Conservation (phyloP, 2,797 vertebrate species). For the Thunnus albacares region DNA sequence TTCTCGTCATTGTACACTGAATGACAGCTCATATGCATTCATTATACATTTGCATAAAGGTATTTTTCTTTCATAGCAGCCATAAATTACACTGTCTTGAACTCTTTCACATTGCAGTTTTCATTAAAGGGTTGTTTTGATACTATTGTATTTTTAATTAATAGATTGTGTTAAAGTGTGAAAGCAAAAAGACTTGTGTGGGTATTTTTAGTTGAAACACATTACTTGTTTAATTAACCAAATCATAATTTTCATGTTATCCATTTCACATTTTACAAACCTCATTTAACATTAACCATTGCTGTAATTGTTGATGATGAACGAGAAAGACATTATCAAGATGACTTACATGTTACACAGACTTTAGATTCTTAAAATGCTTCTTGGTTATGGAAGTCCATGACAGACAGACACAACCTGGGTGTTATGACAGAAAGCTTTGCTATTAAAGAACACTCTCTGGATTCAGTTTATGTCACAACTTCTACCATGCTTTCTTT, state of each 20-base stretch:
- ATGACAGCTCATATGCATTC: conserved; percentile 33
- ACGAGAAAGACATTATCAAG: conserved; percentile 11
- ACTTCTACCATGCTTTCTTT: conserved; percentile 25
- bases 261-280: conserved; percentile 15
- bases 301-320: conserved; percentile 21
- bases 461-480: not conserved
- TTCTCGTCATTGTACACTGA: conserved; percentile 38
- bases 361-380: conserved; percentile 13
- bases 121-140: not conserved
- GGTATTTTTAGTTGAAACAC: conserved; percentile 8
- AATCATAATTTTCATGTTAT: conserved; percentile 20
- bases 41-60: conserved; percentile 17
- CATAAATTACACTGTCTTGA: conserved; percentile 12
- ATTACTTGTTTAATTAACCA: conserved; percentile 34
- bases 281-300: conserved; percentile 34
- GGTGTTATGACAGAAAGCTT: conserved; percentile 20
- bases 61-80: conserved; percentile 20
- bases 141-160: conserved; percentile 4
- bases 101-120: conserved; percentile 8
- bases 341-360: conserved; percentile 15
- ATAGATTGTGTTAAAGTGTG: not conserved
- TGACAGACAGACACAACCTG: conserved; percentile 9
- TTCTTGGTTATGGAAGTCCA: not conserved
- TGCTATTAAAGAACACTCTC: conserved; percentile 9
- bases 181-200: not conserved